Base-by-base conservation (phyloP, 2,888 invertebrate genomes). In the Phyllotreta cruciferae region DNA sequence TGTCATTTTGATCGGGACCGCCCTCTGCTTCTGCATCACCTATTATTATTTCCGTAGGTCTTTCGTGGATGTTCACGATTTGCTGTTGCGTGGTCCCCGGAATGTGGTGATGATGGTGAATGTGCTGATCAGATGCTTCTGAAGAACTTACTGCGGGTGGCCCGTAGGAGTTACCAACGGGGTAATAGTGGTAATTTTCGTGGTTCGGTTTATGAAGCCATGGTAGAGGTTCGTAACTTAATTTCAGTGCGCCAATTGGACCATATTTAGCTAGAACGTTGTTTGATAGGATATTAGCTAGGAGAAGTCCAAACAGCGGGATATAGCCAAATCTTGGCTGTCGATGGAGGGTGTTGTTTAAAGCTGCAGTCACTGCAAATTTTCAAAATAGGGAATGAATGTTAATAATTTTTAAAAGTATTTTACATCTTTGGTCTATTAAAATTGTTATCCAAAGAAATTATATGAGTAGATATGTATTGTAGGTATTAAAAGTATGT, bases 281-380 rank as follows among this genome's bases (percentile, higher is more conserved):
- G 45, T 71, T 71, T 0, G 72, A 68, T 37, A 74, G 47, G 10
- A 75, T 60, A 60, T 71, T 73, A n/a, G 72, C 71, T 39, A 75
- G 56, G n/a, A 75, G 66, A 6, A 74, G 52, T 14, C 70, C 71
- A 39, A 74, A 24, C 6, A 75, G 44, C 5, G 74, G 74, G 8
- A 73, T 71, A 45, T 69, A 73, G 11, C 69, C 69, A 44, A 71
- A 71, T 57, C 68, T 67, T 42, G 71, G 62, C 53, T 71, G 68
- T 7, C 71, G 65, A 39, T 69, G 65, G 7, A 55, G 39, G 1
- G 50, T 47, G 42, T 45, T 58, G 11, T 62, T 50, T 1, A 66
- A 60, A n/a, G 36, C 50, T 13, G 60, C 52, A 9, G 38, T n/a
- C 34, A 60, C 62, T 62, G 52, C 9, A 60, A 63, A 55, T 53